Evolutionary conservation across 2,797 vertebrate species (phyloP).

Genomic region (Peromyscus eremicus): DNA sequence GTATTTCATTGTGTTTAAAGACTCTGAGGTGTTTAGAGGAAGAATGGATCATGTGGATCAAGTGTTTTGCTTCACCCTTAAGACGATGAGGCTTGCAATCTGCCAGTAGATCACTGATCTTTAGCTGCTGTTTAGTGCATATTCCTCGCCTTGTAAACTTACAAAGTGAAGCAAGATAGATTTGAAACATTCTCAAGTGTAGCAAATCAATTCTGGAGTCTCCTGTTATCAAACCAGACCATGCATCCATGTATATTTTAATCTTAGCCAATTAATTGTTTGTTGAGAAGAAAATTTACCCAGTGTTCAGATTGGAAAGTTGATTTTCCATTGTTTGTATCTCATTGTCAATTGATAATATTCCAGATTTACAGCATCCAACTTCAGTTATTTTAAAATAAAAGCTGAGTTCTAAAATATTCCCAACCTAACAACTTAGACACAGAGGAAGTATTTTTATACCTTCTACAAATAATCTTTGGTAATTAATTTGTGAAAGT

Average conservation of each 20-base stretch:
- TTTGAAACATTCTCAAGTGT: background rate
- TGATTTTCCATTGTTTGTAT: constrained; percentile 60
- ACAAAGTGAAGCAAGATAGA: background rate
- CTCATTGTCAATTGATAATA: constrained; percentile 50
- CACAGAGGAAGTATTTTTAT: background rate
- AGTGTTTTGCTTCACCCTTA: background rate
- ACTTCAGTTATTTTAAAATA: constrained; percentile 44
- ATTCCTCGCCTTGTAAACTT: background rate
- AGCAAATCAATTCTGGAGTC: background rate
- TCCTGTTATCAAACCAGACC: background rate
- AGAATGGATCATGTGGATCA: no score
- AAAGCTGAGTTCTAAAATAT: constrained; percentile 64
- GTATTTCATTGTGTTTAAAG: background rate
- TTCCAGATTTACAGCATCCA: constrained; percentile 42
- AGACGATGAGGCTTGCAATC: background rate
- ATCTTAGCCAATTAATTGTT: constrained; percentile 73
- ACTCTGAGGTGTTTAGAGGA: background rate
- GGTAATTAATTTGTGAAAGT: constrained; percentile 21
- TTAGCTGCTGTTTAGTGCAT: background rate
- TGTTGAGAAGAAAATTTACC: constrained; percentile 65
- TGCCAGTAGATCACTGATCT: background rate
- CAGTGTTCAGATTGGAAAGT: constrained; percentile 58
- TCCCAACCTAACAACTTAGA: background rate
- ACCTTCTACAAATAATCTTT: constrained; percentile 29
- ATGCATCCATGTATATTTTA: background rate